phyloP scores from a whole-genome alignment of 1,140 invertebrate genomes.

The Thalassaphorura encarpata region DNA sequence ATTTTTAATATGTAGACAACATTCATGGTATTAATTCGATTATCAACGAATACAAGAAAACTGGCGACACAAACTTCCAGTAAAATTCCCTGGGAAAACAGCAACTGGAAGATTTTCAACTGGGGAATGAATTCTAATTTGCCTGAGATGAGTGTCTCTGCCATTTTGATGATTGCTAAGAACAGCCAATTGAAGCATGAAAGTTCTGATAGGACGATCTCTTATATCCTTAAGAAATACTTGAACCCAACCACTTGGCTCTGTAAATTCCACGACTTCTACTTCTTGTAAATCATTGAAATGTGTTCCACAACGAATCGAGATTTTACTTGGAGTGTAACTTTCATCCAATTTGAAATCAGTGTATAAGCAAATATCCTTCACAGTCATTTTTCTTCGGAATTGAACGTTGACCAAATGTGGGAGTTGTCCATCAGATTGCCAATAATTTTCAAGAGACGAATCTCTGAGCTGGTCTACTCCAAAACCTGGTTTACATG shows the following conservation, averaged over 20 bases:
- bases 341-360: constrained; percentile 98
- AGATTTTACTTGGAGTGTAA: constrained; percentile 94
- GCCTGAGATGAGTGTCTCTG: constrained; percentile 91
- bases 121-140: constrained; percentile 92
- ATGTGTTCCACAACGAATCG: constrained; percentile 86
- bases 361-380: constrained; percentile 92
- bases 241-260: constrained; percentile 91
- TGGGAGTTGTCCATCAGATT: constrained; percentile 95
- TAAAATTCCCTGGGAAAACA: constrained; percentile 37
- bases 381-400: constrained; percentile 85
- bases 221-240: constrained; percentile 84
- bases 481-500: constrained; percentile 96
- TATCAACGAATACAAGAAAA: constrained; percentile 29
- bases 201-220: constrained; percentile 78
- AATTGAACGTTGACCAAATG: constrained; percentile 98
- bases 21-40: no score
- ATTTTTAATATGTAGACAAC: background rate
- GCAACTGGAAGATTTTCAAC: constrained; percentile 65
- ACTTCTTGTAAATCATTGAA: constrained; percentile 98
- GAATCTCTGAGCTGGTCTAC: constrained; percentile 93
- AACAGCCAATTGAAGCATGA: constrained; percentile 95
- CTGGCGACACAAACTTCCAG: constrained; percentile 19
- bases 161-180: constrained; percentile 98
- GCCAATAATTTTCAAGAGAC: constrained; percentile 96
- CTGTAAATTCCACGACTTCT: constrained; percentile 85